These are phyloP conservation scores for Eupithecia pulchellata DNA, from an alignment of 2,888 invertebrate genomes.

Conservation along the genomic window DNA sequence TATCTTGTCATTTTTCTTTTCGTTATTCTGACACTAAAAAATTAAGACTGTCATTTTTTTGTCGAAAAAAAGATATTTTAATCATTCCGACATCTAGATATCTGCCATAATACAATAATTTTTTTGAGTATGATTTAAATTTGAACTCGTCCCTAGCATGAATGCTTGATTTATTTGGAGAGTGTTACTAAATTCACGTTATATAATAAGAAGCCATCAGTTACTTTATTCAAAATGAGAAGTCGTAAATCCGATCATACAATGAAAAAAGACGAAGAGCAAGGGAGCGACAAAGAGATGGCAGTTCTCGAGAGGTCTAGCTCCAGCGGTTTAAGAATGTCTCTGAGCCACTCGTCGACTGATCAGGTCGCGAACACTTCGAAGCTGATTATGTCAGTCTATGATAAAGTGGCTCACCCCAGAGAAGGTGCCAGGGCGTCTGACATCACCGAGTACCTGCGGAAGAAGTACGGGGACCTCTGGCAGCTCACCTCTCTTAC, in stretches of 20 bases:
- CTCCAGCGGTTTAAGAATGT: neutral
- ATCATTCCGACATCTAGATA: too few relatives aligned
- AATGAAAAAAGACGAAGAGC: neutral
- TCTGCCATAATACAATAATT: neutral
- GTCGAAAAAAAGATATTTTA: too few relatives aligned
- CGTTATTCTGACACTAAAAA: neutral
- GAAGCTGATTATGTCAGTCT: conserved; percentile 59
- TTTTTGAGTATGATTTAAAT: neutral
- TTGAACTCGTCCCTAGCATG: neutral
- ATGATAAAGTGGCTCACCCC: conserved; percentile 50
- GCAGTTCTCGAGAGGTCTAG: neutral
- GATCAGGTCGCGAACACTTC: conserved; percentile 47
- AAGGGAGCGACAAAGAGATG: neutral
- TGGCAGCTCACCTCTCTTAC: conserved; percentile 53
- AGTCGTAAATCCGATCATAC: neutral
- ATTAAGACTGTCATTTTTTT: neutral
- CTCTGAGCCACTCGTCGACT: neutral
- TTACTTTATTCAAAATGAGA: neutral
- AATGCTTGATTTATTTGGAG: neutral
- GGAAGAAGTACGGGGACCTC: conserved; percentile 58
- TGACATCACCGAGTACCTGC: conserved; percentile 56
- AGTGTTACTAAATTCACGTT: neutral
- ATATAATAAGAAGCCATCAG: neutral
- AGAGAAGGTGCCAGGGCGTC: conserved; percentile 52
- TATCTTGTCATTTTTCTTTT: neutral